A percentile compares a stretch with the other conserved stretches of the same genome.
Conservation (phyloP, 1,140 invertebrate species). For the Achroia grisella region DNA sequence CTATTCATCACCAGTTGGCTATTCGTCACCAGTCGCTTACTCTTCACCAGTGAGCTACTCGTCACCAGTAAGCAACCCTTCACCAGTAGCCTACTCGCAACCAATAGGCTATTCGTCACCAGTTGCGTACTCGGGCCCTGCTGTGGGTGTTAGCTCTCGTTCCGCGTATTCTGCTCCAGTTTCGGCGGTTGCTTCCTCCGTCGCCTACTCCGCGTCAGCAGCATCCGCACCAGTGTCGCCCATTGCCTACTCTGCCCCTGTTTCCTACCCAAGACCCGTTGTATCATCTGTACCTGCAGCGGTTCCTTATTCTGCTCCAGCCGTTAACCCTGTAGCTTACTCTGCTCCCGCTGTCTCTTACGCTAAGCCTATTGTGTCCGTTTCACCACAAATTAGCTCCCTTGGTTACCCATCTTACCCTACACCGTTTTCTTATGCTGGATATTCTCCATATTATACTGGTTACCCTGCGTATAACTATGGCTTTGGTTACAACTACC, state of each 20-base stretch:
- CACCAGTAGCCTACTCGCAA: constrained; percentile 1
- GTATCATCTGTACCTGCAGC: neutral
- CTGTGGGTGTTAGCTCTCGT: too few species aligned
- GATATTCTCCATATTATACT: neutral
- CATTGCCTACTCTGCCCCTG: constrained; percentile 5
- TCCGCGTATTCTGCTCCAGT: neutral
- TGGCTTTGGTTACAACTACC: neutral
- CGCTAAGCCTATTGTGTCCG: neutral
- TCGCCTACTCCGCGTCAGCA: too few species aligned
- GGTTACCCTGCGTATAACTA: neutral
- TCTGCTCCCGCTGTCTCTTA: neutral
- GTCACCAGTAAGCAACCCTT: constrained; percentile 8
- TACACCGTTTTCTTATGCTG: neutral
- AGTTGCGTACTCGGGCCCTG: neutral
- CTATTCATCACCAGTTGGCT: neutral
- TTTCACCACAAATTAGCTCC: neutral
- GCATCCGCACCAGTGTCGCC: neutral
- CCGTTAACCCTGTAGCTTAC: neutral
- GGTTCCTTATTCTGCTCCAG: neutral
- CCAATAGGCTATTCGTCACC: neutral
- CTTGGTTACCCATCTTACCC: neutral
- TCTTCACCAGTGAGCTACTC: neutral
- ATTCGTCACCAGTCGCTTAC: neutral
- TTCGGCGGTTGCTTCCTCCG: too few species aligned
- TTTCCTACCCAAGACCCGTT: neutral